These are phyloP conservation scores for Bursaphelenchus okinawaensis DNA, from an alignment of 2,888 invertebrate genomes.

Conservation along the genomic window DNA sequence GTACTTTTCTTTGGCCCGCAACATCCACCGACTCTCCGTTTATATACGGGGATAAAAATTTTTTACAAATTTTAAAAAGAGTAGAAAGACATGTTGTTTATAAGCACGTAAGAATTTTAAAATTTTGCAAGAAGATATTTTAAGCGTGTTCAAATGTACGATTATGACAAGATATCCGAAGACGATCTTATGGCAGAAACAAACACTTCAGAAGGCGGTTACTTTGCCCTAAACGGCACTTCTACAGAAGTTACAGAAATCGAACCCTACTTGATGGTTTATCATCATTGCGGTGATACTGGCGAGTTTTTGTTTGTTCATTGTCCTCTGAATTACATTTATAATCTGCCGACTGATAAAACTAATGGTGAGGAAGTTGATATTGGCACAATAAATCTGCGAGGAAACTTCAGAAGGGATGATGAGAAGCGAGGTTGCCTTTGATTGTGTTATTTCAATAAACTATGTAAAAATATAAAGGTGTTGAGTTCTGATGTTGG, in stretches of 20 bases:
- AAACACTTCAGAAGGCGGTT: background rate
- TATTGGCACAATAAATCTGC: background rate
- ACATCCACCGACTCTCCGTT: too few species aligned
- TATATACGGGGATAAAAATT: too few species aligned
- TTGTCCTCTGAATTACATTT: background rate
- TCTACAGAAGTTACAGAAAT: background rate
- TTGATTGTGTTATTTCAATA: too few species aligned
- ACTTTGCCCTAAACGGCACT: background rate
- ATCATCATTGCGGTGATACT: background rate
- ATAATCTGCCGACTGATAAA: background rate
- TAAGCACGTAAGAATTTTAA: too few species aligned
- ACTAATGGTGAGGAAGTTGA: background rate
- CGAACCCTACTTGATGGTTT: background rate
- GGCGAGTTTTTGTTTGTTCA: background rate
- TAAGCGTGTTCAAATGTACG: background rate
- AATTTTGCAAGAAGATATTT: too few species aligned
- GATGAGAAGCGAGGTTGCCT: background rate
- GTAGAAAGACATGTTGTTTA: too few species aligned
- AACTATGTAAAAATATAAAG: too few species aligned
- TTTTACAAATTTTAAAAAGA: too few species aligned
- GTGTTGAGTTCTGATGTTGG: too few species aligned
- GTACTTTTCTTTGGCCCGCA: too few species aligned
- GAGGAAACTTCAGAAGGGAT: background rate
- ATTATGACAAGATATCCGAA: background rate
- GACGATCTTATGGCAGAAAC: background rate